Base-by-base conservation (phyloP, 2,888 invertebrate genomes). In the Lydus trimaculatus region DNA sequence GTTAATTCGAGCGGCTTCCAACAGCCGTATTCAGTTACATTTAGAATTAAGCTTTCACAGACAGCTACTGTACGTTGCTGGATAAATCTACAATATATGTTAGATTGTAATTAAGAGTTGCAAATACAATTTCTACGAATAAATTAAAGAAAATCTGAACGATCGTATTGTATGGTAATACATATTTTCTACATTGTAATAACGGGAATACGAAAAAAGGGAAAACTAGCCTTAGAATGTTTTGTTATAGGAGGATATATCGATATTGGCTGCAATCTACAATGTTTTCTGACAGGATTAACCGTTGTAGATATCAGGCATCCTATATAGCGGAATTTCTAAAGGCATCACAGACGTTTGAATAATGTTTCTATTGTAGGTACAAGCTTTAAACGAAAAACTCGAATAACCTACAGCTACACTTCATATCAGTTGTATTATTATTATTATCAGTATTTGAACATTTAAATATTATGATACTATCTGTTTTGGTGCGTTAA, bases 21-120 rank as follows among this genome's bases (percentile, higher is more conserved):
- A 63, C 69, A 73, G 70, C 70, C 71, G 66, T 68, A 71, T 75
- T 72, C 61, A 64, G 75, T 74, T 75, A 73, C 73, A 73, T 73
- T n/a, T 74, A 73, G 70, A 66, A 65, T 65, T 68, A 68, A 67
- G 64, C 65, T 65, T n/a, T 28, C 13, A 61, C 25, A 25, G 61
- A 20, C 64, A 33, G 4, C 43, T 4, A 43, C 7, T 43, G 56
- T 67, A 64, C 67, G 67, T 66, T 60, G 48, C 65, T 65, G 67
- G 67, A 65, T 67, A 70, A 67, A 63, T 56, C 62, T 33, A 63
- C 48, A 58, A 63, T 66, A 70, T 66, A 70, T 66, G 67, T 58
- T 64, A 66, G 71, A 67, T 68, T 52, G 70, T 71, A 73, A 73
- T 73, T 72, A 73, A 69, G 69, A 73, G 64, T 68, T 70, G 71